These are phyloP conservation scores for Amphipoea oculea DNA, from an alignment of 2,888 invertebrate species.

Conservation along the genomic window DNA sequence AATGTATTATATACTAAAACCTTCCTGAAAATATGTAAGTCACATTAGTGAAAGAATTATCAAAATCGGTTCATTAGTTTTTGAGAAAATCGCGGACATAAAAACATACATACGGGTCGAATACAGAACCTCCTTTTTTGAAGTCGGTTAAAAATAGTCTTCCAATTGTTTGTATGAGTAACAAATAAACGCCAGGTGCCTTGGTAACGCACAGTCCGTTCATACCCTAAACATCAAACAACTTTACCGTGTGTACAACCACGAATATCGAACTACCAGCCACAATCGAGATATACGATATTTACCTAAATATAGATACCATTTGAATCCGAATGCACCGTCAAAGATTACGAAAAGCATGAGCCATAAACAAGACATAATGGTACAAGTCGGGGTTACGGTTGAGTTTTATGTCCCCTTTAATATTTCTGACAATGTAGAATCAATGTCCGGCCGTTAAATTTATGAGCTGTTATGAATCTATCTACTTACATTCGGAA, in stretches of 20 bases:
- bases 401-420: constrained; percentile 43
- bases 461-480: constrained; percentile 44
- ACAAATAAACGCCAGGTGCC: background rate
- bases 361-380: constrained; percentile 56
- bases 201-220: background rate
- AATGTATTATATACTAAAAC: no score
- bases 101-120: no score
- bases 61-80: no score
- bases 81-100: no score
- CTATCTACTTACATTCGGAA: constrained; percentile 6
- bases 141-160: no score
- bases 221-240: constrained; percentile 11
- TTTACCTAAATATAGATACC: constrained; percentile 53
- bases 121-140: no score
- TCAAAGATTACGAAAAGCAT: constrained; percentile 44
- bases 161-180: background rate
- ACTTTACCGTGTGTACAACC: background rate
- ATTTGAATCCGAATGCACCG: constrained; percentile 37
- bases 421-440: constrained; percentile 49
- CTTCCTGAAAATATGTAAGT: no score
- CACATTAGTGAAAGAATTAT: no score
- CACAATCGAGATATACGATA: constrained; percentile 34
- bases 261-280: constrained; percentile 20
- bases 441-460: constrained; percentile 44
- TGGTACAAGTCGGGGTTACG: constrained; percentile 34